Percentiles rank a stretch among this genome's conserved stretches.
Conservation (phyloP, 2,888 invertebrate genomes). For the Sesamia inferens region DNA sequence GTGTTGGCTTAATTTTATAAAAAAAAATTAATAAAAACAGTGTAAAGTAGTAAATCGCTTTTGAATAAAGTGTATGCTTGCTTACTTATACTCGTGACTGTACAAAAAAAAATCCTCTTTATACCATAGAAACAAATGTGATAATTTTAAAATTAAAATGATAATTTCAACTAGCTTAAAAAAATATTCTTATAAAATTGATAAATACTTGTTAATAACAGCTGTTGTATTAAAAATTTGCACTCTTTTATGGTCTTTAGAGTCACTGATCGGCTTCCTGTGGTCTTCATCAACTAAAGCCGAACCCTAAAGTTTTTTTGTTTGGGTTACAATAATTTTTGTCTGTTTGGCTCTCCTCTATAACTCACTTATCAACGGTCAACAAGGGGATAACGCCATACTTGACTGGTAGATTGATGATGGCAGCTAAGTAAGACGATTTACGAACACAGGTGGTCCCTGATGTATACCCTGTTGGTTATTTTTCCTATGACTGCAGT, state of each 20-base stretch:
- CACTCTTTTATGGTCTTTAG: not conserved
- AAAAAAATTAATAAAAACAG: no score
- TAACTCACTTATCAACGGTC: not conserved
- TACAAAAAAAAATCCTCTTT: no score
- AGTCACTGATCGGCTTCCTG: not conserved
- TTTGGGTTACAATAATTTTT: not conserved
- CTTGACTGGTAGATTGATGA: constrained; percentile 41
- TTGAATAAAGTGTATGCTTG: no score
- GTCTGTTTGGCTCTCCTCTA: not conserved
- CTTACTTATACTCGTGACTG: no score
- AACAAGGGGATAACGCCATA: constrained; percentile 4
- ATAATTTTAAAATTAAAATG: not conserved
- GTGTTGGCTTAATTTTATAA: no score
- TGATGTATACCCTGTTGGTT: not conserved
- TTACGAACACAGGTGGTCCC: constrained; percentile 41
- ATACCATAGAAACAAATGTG: not conserved
- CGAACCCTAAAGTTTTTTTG: not conserved
- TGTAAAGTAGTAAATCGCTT: no score
- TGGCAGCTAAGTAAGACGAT: constrained; percentile 36
- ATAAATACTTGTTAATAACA: not conserved
- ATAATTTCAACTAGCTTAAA: not conserved
- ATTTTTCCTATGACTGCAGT: constrained; percentile 20
- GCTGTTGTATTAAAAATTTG: not conserved
- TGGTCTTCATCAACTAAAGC: not conserved
- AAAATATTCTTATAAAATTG: not conserved